These are phyloP conservation scores for Chymomyza costata DNA, from an alignment of 1,140 invertebrate species.

Conservation along the genomic window DNA sequence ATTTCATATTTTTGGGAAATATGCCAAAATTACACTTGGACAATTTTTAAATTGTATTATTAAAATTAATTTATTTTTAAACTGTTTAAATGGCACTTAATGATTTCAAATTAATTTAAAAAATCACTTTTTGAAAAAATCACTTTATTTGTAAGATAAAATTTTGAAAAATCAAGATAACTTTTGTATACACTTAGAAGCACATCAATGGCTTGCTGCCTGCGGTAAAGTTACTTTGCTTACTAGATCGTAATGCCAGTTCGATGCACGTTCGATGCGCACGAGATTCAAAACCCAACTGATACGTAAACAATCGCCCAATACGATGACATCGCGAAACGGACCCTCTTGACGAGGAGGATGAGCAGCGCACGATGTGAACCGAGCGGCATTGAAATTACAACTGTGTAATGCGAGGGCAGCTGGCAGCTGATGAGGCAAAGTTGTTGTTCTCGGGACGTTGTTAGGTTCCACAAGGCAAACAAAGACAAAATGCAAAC, in stretches of 20 bases:
- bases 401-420: constrained; percentile 33
- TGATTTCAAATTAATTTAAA: not conserved
- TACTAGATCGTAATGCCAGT: no score
- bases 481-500: constrained; percentile 15
- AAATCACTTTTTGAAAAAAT: not conserved
- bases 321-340: not conserved
- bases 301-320: constrained; percentile 19
- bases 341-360: constrained; percentile 2
- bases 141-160: not conserved
- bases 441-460: constrained; percentile 2
- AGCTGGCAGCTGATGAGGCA: constrained; percentile 26
- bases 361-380: constrained; percentile 16
- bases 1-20: no score
- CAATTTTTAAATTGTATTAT: constrained; percentile 18
- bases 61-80: not conserved
- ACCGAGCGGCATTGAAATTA: constrained; percentile 41
- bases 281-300: constrained; percentile 53
- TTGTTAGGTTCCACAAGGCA: constrained; percentile 26
- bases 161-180: not conserved
- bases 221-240: no score
- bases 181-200: not conserved
- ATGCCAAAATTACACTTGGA: no score
- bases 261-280: constrained; percentile 27
- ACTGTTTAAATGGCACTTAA: no score
- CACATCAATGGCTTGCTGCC: not conserved